Conservation (phyloP, 2,888 invertebrate species). For the Synergus japonicus region DNA sequence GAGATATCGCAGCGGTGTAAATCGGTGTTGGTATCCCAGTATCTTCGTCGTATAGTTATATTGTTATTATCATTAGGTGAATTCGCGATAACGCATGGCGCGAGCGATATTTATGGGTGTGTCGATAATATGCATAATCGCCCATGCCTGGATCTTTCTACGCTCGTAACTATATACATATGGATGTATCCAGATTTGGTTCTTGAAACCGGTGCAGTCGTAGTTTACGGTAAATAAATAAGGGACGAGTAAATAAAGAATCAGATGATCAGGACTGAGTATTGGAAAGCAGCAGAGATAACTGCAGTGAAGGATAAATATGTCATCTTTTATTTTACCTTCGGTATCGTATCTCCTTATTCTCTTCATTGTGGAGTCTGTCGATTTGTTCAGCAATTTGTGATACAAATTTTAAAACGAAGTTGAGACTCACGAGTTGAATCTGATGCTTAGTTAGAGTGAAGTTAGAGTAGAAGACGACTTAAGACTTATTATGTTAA, state of each 20-base stretch:
- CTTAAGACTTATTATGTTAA: not conserved
- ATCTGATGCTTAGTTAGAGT: not conserved
- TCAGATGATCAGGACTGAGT: not conserved
- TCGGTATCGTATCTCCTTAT: not conserved
- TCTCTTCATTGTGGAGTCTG: not conserved
- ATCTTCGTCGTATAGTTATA: slow-evolving; percentile 46
- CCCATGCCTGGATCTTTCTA: slow-evolving; percentile 46
- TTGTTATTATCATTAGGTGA: slow-evolving; percentile 54
- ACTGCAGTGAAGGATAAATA: not conserved
- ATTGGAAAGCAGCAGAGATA: not conserved
- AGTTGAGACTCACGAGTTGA: not conserved
- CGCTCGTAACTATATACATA: not conserved
- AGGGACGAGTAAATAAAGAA: not conserved
- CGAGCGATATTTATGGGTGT: slow-evolving; percentile 54
- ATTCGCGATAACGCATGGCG: slow-evolving; percentile 51
- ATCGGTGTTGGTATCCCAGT: slow-evolving; percentile 18
- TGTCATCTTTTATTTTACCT: not conserved
- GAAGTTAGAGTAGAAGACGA: not conserved
- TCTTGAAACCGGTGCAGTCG: not conserved
- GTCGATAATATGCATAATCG: slow-evolving; percentile 53
- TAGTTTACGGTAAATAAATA: slow-evolving; percentile 27
- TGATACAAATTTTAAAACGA: not conserved
- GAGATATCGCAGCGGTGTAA: slow-evolving; percentile 28
- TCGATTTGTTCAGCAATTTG: not conserved
- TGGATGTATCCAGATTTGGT: not conserved